Evolutionary conservation across 2,113 vertebrate species (phyloP).

Genomic region (Melanostigma gelatinosum): DNA sequence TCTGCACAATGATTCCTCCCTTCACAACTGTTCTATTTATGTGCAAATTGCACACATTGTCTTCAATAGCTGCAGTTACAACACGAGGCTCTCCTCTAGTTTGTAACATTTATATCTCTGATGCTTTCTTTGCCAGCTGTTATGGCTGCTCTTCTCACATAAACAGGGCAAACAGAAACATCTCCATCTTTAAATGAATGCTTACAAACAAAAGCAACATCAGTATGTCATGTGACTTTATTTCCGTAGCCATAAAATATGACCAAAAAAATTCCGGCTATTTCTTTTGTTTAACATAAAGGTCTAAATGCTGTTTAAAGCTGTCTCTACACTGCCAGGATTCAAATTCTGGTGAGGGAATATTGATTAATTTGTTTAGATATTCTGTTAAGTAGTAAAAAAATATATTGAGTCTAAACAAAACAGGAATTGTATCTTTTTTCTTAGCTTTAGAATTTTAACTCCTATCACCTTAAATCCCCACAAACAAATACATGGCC

Average conservation of each 20-base stretch:
- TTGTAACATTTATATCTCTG: background rate
- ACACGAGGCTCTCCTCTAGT: background rate
- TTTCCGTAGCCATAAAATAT: background rate
- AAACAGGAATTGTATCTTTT: background rate
- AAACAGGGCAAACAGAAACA: background rate
- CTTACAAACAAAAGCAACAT: background rate
- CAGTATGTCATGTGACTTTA: background rate
- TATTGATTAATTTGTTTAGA: background rate
- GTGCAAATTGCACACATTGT: background rate
- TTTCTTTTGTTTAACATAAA: background rate
- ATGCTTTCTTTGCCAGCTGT: background rate
- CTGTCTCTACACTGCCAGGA: too few species aligned
- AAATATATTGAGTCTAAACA: background rate
- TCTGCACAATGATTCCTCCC: slow-evolving; percentile 1
- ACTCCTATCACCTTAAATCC: background rate
- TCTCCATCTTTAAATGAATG: background rate
- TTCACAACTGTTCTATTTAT: background rate
- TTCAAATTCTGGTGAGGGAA: background rate
- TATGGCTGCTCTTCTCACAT: background rate
- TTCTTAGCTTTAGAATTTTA: background rate
- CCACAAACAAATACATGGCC: background rate
- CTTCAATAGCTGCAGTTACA: background rate
- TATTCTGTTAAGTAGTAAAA: background rate
- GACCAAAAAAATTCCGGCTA: too few species aligned
- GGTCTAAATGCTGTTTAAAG: background rate